Evolutionary conservation across 2,113 vertebrate species (phyloP), one percentile per base, ranked within the genome.

Genomic region (Poeciliopsis prolifica): DNA sequence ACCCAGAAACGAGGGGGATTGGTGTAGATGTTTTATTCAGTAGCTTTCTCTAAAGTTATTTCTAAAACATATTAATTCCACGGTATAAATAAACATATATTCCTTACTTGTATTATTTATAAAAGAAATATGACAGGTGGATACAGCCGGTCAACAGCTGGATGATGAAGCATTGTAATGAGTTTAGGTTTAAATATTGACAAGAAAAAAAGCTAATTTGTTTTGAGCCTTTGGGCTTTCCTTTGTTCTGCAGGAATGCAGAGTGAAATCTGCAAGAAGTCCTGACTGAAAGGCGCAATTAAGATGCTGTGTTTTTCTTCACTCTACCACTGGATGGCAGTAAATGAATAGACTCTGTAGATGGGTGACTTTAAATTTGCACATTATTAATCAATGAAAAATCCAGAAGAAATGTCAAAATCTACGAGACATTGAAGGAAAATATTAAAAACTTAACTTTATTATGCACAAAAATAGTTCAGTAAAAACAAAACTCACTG

Each of bases 281-380:
- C 5, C 28, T 62, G 29, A 31, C 4, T 14, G 22, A 30, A 29
- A 1, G 26, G 17, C 19, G 44, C 44, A 19, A 58, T 11, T 9
- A 2, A 4, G 13, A 8, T 17, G n/a, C 1, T 29, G 61, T 31
- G 8, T 30, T 14, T 31, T 70, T 62, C n/a, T 74, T 79, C 2
- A 30, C 0, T n/a, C 9, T 7, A 30, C 77, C 84, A 82, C 77
- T 54, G 0, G 77, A 68, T 74, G 80, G 64, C 60, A 63, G 51
- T 1, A 71, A 61, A 72, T 29, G 42, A 51, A 15, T 11, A 58
- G 68, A 28, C 40, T 61, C 17, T 65, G 15, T 13, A 74, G 5
- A 44, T 48, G 7, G 2, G 28, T 31, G 15, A 24, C 2, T n/a
- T 58, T 33, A 64, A 11, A 19, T 0, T 17, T 29, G 13, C 1